Conservation (phyloP, 2,888 invertebrate species). For the Drosophila fulvimacula region DNA sequence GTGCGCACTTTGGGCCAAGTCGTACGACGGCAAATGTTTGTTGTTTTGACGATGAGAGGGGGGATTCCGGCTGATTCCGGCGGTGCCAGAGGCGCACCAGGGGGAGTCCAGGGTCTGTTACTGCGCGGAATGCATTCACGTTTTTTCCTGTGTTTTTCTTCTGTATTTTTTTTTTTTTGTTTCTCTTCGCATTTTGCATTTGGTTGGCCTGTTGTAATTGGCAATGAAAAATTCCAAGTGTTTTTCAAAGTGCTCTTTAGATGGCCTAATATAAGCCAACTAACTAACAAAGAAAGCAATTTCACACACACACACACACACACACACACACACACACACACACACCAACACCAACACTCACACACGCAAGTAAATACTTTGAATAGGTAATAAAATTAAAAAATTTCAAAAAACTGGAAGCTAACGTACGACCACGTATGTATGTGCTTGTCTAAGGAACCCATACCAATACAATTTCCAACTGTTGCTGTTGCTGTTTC, state of each 20-base stretch:
- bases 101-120: slow-evolving; percentile 38
- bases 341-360: neutral
- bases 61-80: neutral
- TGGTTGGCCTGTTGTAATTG: slow-evolving; percentile 56
- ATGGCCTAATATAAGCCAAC: slow-evolving; percentile 54
- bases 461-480: slow-evolving; percentile 1
- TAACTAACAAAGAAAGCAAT: slow-evolving; percentile 55
- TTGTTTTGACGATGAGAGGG: neutral
- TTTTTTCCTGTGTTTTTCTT: slow-evolving; percentile 26
- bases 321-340: neutral
- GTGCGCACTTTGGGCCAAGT: slow-evolving; percentile 33
- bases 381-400: slow-evolving; percentile 34
- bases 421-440: slow-evolving; percentile 18
- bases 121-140: slow-evolving; percentile 59
- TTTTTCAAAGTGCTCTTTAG: slow-evolving; percentile 63
- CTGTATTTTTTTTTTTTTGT: slow-evolving; percentile 6
- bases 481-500: slow-evolving; percentile 8
- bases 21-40: slow-evolving; percentile 26
- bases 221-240: slow-evolving; percentile 70
- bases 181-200: slow-evolving; percentile 34
- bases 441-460: slow-evolving; percentile 16
- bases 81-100: neutral
- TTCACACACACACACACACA: slow-evolving; percentile 28
- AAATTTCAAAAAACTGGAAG: slow-evolving; percentile 27
- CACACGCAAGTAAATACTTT: slow-evolving; percentile 23